These are phyloP conservation scores for Euleptes europaea DNA, from an alignment of 2,113 vertebrate genomes.

Conservation along the genomic window DNA sequence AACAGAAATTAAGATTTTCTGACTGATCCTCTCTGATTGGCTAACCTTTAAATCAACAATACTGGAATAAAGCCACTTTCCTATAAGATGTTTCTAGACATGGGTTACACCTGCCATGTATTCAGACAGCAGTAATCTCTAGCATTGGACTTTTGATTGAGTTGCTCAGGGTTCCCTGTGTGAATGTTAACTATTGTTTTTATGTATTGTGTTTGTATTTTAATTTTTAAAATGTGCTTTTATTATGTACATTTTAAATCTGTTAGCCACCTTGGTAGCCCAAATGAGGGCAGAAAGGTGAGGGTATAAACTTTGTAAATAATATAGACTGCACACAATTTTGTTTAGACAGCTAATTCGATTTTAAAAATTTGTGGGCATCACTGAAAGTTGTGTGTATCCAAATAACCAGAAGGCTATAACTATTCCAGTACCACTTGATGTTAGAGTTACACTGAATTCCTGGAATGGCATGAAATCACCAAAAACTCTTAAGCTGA, in stretches of 20 bases:
- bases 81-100: conserved; percentile 41
- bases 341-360: background rate
- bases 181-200: background rate
- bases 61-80: conserved; percentile 52
- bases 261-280: too few species aligned
- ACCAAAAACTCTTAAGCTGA: background rate
- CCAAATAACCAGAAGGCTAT: background rate
- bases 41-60: conserved; percentile 72
- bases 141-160: background rate
- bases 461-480: conserved; percentile 13
- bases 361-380: background rate
- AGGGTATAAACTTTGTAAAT: too few species aligned
- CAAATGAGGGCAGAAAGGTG: too few species aligned
- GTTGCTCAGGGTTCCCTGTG: too few species aligned
- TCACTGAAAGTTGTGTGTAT: background rate
- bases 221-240: too few species aligned
- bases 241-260: too few species aligned
- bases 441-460: background rate
- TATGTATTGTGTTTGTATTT: too few species aligned
- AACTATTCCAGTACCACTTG: background rate
- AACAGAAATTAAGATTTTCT: conserved; percentile 65
- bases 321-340: background rate
- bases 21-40: conserved; percentile 58
- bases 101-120: conserved; percentile 38
- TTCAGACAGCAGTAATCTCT: background rate